phyloP scores from a whole-genome alignment of 2,888 invertebrate species.

The Eupithecia insigniata region DNA sequence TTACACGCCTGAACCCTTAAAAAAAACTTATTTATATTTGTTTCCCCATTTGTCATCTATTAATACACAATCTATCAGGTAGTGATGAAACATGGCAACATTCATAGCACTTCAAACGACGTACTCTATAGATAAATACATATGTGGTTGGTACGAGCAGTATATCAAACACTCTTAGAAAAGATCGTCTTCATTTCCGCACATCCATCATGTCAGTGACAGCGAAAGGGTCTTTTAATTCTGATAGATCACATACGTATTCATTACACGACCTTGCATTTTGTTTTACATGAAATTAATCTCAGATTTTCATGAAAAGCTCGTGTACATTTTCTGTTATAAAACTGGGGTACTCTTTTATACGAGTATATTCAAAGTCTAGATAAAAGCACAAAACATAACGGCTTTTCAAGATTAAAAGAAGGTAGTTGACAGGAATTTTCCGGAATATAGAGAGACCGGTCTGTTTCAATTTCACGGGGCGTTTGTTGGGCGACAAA shows the following conservation, averaged over 20 bases:
- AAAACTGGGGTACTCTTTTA: background rate
- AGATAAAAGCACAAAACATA: conserved; percentile 38
- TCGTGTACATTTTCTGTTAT: background rate
- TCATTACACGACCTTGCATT: conserved; percentile 70
- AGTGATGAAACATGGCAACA: background rate
- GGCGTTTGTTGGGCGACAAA: conserved; percentile 79
- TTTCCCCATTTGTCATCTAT: background rate
- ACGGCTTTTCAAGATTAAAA: conserved; percentile 61
- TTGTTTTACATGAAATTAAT: conserved; percentile 46
- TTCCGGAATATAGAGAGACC: conserved; percentile 68
- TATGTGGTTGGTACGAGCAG: conserved; percentile 41
- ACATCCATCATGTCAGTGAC: conserved; percentile 80
- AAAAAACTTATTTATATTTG: background rate
- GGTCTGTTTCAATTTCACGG: conserved; percentile 83
- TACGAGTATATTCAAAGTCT: conserved; percentile 1
- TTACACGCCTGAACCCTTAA: background rate
- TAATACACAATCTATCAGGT: background rate
- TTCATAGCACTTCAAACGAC: background rate
- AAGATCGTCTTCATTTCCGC: conserved; percentile 82
- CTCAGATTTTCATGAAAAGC: conserved; percentile 24
- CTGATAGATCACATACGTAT: conserved; percentile 80
- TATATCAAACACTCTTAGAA: conserved; percentile 74
- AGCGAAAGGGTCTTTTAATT: conserved; percentile 79
- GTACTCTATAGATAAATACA: background rate
- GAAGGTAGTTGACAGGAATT: conserved; percentile 63